phyloP scores from a whole-genome alignment of 1,140 invertebrate species.

The Tenebrio molitor region DNA sequence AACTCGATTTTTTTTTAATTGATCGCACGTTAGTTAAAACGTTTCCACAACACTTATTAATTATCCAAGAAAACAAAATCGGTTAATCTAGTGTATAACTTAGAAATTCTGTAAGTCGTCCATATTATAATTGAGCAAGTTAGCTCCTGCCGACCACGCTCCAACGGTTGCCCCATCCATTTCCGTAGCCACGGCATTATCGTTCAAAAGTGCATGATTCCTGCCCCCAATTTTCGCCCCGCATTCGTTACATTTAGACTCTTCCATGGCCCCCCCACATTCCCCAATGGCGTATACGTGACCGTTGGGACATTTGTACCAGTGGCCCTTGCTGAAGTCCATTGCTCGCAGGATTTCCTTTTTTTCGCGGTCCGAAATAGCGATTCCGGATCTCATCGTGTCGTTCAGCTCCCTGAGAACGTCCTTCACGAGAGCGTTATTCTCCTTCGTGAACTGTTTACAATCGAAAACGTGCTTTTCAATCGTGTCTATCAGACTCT shows the following conservation, averaged over 20 bases:
- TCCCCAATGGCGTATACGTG: slow-evolving; percentile 80
- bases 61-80: too few relatives aligned
- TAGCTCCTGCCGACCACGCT: background rate
- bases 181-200: slow-evolving; percentile 72
- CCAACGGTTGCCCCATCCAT: slow-evolving; percentile 70
- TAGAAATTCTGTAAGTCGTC: too few relatives aligned
- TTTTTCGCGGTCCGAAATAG: slow-evolving; percentile 71
- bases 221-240: slow-evolving; percentile 74
- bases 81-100: too few relatives aligned
- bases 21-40: too few relatives aligned
- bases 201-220: slow-evolving; percentile 68
- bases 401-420: slow-evolving; percentile 52
- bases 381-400: slow-evolving; percentile 16
- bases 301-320: slow-evolving; percentile 83
- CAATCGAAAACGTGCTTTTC: slow-evolving; percentile 5
- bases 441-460: slow-evolving; percentile 39
- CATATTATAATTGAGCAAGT: background rate
- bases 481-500: slow-evolving; percentile 6
- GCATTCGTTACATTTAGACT: slow-evolving; percentile 74
- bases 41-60: too few relatives aligned
- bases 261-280: slow-evolving; percentile 79
- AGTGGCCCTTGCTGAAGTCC: slow-evolving; percentile 74
- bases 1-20: too few relatives aligned
- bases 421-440: slow-evolving; percentile 43
- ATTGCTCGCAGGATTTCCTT: slow-evolving; percentile 74